A percentile compares a stretch with the other conserved stretches of the same genome.
phyloP scores from a whole-genome alignment of 2,113 vertebrate species.

The Galbula dea region DNA sequence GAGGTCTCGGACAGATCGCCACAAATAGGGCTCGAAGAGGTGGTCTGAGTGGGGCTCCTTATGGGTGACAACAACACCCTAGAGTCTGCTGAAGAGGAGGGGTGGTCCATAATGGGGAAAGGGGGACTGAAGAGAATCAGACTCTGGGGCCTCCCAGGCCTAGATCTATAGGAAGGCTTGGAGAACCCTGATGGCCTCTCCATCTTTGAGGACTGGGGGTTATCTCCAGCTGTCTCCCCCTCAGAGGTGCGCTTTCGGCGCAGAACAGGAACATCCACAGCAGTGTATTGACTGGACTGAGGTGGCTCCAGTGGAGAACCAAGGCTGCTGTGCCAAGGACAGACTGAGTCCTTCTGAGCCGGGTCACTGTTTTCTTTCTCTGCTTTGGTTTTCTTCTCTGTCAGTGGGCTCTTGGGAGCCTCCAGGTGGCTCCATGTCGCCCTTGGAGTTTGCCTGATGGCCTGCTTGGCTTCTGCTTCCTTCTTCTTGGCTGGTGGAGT shows the following conservation, averaged over 20 bases:
- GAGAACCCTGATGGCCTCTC: slow-evolving; percentile 81
- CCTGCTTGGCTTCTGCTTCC: slow-evolving; percentile 55
- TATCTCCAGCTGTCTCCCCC: slow-evolving; percentile 82
- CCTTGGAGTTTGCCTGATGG: slow-evolving; percentile 18
- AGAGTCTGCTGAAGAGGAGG: slow-evolving; percentile 80
- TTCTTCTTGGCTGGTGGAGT: slow-evolving; percentile 47
- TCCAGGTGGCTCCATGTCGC: slow-evolving; percentile 57
- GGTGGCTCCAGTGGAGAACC: slow-evolving; percentile 58
- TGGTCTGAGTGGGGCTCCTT: slow-evolving; percentile 80
- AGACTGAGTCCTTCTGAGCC: slow-evolving; percentile 37
- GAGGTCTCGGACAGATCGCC: slow-evolving; percentile 80
- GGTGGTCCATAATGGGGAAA: slow-evolving; percentile 95
- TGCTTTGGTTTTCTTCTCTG: slow-evolving; percentile 77
- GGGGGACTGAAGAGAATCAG: slow-evolving; percentile 96
- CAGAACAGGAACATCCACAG: slow-evolving; percentile 77
- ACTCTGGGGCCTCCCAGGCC: slow-evolving; percentile 92
- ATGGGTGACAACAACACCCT: slow-evolving; percentile 86
- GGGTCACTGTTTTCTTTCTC: slow-evolving; percentile 80
- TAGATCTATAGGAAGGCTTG: slow-evolving; percentile 88
- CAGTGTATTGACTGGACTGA: slow-evolving; percentile 36
- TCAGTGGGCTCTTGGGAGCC: slow-evolving; percentile 45
- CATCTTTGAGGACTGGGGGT: slow-evolving; percentile 80
- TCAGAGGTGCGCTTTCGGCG: slow-evolving; percentile 83
- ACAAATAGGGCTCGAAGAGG: slow-evolving; percentile 74
- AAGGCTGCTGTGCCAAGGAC: slow-evolving; percentile 58